Base-by-base conservation (phyloP, 2,797 vertebrate genomes). In the Philypnodon macrostomus region DNA sequence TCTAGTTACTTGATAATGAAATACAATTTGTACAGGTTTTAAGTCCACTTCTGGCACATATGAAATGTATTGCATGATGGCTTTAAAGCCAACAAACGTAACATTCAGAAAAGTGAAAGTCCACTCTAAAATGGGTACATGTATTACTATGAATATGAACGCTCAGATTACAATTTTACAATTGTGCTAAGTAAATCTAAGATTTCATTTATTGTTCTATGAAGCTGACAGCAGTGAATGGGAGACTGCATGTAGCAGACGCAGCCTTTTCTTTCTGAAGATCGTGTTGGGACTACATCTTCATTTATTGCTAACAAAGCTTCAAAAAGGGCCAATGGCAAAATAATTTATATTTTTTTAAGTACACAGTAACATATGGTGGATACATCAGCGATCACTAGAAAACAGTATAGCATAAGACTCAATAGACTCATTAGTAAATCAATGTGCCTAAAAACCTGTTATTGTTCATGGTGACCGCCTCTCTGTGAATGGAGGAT, bases 31-130 rank as follows among this genome's bases (percentile, higher is more conserved):
- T 91, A 90, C 84, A 90, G 85, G 81, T 86, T 87, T 85, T 69
- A 86, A 75, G 87, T 90, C 84, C 87, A 88, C 68, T 80, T 87
- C 84, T 88, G 88, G 90, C 88, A 90, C 86, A 90, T 89, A 89
- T 79, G 46, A 81, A 75, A 75, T 78, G 68, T 79, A 77, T 80
- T 79, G 82, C 82, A 80, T 84, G 60, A 71, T 65, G 79, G 77
- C 73, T 64, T 70, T 56, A 13, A 71, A 67, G 73, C 70, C 73
- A 73, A 67, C 53, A 63, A 59, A 75, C 63, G 45, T 79, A 77
- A 79, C 77, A 48, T 79, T 77, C 68, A 72, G 67, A 40, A 42
- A 63, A 75, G 75, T 77, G 78, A 73, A 73, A 69, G 30, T 71
- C 61, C 71, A 76, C 72, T 80, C 64, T 64, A 51, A 64, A 76